A percentile compares a stretch with the other conserved stretches of the same genome.
These are phyloP conservation scores for Zapus hudsonius DNA, from an alignment of 2,113 vertebrate genomes.

Conservation along the genomic window DNA sequence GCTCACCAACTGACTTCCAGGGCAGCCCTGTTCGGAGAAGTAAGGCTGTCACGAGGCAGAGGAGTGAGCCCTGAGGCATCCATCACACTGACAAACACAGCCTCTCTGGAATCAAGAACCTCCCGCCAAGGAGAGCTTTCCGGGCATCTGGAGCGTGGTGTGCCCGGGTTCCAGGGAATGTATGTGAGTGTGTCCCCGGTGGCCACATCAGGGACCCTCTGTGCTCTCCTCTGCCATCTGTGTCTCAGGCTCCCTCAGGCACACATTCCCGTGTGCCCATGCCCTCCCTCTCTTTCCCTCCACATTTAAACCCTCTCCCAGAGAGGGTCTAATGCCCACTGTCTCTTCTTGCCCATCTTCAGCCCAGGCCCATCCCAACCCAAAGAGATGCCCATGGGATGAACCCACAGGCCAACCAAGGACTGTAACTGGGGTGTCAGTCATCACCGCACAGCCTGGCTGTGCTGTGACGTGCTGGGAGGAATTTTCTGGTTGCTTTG, in stretches of 20 bases:
- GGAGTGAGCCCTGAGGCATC: background rate
- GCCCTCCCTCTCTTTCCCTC: background rate
- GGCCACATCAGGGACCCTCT: background rate
- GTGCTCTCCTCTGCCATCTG: background rate
- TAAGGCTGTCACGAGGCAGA: background rate
- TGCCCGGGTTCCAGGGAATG: background rate
- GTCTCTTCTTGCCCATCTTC: background rate
- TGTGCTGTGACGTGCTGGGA: background rate
- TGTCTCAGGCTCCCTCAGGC: background rate
- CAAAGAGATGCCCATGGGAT: background rate
- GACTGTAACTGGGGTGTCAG: background rate
- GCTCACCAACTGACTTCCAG: background rate
- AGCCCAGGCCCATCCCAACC: background rate
- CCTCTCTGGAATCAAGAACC: rapidly evolving
- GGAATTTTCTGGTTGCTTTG: conserved; percentile 43
- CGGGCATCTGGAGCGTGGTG: background rate
- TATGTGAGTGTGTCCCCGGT: rapidly evolving
- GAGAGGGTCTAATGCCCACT: background rate
- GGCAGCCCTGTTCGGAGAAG: background rate
- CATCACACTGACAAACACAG: background rate
- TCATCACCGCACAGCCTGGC: background rate
- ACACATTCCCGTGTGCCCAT: background rate
- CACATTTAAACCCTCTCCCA: background rate
- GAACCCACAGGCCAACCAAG: rapidly evolving
- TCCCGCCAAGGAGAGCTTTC: background rate